These are phyloP conservation scores for Bos javanicus DNA, from an alignment of 2,113 vertebrate genomes.

Conservation along the genomic window DNA sequence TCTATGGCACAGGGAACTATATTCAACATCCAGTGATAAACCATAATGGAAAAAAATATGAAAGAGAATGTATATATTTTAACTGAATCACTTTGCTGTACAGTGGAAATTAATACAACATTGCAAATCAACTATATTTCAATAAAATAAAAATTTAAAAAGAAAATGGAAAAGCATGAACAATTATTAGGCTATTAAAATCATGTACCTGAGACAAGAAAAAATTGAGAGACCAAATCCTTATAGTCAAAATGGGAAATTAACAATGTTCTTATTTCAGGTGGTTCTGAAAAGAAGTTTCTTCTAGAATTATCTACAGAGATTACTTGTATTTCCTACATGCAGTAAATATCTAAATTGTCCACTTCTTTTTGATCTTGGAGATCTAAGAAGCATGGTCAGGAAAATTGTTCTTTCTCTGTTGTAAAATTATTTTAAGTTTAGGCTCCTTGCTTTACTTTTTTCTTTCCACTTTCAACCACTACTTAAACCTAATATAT, in stretches of 20 bases:
- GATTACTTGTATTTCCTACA: neutral
- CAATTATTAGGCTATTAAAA: neutral
- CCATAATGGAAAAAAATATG: neutral
- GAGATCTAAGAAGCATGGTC: neutral
- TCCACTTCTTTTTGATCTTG: neutral
- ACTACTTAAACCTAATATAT: neutral
- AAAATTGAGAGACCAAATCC: neutral
- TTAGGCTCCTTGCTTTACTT: neutral
- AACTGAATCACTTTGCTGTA: neutral
- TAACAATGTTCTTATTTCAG: neutral
- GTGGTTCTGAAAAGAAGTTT: neutral
- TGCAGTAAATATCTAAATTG: neutral
- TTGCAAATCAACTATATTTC: neutral
- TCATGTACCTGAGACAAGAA: neutral
- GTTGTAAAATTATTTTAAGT: constrained; percentile 11
- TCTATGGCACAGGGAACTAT: neutral
- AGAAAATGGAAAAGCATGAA: neutral
- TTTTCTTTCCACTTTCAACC: neutral
- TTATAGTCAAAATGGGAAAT: neutral
- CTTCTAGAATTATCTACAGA: neutral
- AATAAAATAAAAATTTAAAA: neutral
- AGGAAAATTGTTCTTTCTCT: neutral
- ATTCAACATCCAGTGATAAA: neutral
- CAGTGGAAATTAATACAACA: neutral
- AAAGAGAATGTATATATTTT: neutral